Evolutionary conservation across 2,797 vertebrate genomes (phyloP), one percentile per base, ranked within the genome.

Genomic region (Cirrhinus molitorella): DNA sequence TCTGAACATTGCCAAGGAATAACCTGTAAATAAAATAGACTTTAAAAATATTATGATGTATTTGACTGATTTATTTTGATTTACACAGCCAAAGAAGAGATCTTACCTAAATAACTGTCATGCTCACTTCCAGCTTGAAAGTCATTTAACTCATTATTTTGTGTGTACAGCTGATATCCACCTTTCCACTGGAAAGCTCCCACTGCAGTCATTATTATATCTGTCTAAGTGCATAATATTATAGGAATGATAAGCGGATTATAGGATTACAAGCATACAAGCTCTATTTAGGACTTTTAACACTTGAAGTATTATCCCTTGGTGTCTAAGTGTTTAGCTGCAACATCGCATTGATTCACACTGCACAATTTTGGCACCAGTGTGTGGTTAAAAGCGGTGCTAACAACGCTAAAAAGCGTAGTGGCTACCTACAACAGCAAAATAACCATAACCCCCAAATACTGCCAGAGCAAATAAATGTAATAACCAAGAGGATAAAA

Each of bases 61-160:
- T 63, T 31, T 19, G 23, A 8, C 19, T 19, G 3, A 23, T 49
- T 51, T 0, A 51, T 51, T 8, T 28, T 21, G 25, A 72, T 13
- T 7, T 31, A 21, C 5, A 17, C 12, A 28, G 0, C 17, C 0
- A 5, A 61, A 43, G 4, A 23, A 21, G 3, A 3, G 1, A 17
- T 79, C 89, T 87, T 86, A 95, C 95, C 95, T 68, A 93, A 81
- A 67, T 95, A 95, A 17, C 94, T 94, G 88, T 93, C 91, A n/a
- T 84, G 1, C 3, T 85, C 59, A 3, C 89, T 81, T 0, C 89
- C 87, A 55, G 81, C 34, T 78, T 82, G 85, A 66, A 88, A 68
- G 0, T 0, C 0, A 0, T 0, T 0, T 12, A 0, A 9, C 0
- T 0, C 0, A 31, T 28, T 19, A 8, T 0, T 0, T 5, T 0